Conservation (phyloP, 2,113 vertebrate species). For the Sinosuthora webbiana region DNA sequence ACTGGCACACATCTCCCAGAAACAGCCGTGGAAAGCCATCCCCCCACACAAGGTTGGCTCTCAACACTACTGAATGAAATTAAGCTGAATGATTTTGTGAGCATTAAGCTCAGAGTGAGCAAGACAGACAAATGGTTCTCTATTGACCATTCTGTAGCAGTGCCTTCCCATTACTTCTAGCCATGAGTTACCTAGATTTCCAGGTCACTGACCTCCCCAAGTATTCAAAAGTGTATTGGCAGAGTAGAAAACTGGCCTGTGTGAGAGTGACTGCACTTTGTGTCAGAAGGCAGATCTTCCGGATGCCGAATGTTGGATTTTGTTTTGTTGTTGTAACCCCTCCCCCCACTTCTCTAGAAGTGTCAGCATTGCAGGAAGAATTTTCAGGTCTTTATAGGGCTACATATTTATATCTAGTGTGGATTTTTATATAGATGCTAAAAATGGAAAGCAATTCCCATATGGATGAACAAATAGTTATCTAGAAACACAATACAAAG, state of each 20-base stretch:
- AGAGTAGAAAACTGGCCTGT: background rate
- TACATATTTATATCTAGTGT: background rate
- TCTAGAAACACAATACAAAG: background rate
- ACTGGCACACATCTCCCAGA: background rate
- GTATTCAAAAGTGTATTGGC: background rate
- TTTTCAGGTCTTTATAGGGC: background rate
- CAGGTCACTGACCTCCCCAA: background rate
- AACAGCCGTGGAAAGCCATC: background rate
- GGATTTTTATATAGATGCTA: background rate
- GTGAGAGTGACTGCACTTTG: background rate
- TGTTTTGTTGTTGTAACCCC: too few species aligned
- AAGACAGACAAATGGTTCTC: background rate
- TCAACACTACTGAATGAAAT: background rate
- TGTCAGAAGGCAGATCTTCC: background rate
- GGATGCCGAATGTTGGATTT: accelerated
- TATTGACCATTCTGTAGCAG: background rate
- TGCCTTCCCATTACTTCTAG: background rate
- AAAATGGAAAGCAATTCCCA: background rate
- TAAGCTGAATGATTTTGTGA: background rate
- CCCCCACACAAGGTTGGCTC: background rate
- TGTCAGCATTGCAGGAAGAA: background rate
- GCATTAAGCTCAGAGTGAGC: background rate
- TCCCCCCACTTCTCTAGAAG: background rate
- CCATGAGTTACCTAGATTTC: background rate
- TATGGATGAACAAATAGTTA: background rate